Evolutionary conservation across 2,888 invertebrate species (phyloP).

Genomic region (Mactromeris polynyma): DNA sequence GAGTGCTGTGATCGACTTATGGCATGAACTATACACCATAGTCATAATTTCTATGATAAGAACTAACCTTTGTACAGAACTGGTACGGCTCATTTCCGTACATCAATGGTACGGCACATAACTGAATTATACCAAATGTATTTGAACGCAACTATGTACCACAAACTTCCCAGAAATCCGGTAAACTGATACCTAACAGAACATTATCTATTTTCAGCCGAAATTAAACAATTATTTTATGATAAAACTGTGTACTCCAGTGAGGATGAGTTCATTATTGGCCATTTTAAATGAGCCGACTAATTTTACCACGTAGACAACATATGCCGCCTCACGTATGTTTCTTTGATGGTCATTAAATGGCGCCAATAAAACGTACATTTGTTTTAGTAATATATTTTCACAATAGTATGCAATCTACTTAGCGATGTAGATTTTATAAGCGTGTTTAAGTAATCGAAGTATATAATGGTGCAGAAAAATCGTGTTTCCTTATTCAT

Average conservation of each 20-base stretch:
- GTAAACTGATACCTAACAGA: background rate
- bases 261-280: background rate
- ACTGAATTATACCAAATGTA: constrained; percentile 18
- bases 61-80: background rate
- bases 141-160: background rate
- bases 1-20: background rate
- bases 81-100: constrained; percentile 12
- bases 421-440: background rate
- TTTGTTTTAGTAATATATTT: background rate
- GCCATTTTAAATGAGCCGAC: background rate
- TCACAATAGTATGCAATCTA: background rate
- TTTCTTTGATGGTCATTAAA: constrained; percentile 1
- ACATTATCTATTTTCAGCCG: background rate
- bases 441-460: background rate
- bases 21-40: background rate
- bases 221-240: constrained; percentile 15
- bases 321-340: background rate
- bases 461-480: background rate
- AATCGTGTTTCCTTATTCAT: background rate
- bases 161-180: background rate
- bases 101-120: constrained; percentile 7
- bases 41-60: background rate
- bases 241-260: background rate
- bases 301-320: background rate
- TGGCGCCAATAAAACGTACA: background rate